Evolutionary conservation across 1,140 invertebrate genomes (phyloP).

Genomic region (Aphis gossypii): DNA sequence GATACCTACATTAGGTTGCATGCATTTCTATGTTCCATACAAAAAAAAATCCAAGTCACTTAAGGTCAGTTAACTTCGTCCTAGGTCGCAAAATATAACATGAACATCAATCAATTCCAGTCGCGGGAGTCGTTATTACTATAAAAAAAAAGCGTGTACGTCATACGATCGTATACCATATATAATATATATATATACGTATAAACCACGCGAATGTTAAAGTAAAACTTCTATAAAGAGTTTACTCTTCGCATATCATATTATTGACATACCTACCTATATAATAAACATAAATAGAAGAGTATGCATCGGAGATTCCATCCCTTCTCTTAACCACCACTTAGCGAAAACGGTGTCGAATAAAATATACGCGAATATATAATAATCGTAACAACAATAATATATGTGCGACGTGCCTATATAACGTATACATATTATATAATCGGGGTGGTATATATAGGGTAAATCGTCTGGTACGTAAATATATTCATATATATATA

Average conservation of each 20-base stretch:
- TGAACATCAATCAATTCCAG: not conserved
- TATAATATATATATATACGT: not conserved
- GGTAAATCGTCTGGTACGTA: not conserved
- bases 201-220: not conserved
- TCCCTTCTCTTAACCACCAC: not conserved
- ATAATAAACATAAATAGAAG: not conserved
- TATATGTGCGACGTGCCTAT: not conserved
- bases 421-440: not conserved
- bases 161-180: not conserved
- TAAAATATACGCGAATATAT: not conserved
- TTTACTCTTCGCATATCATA: not conserved
- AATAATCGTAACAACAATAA: constrained; percentile 19
- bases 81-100: not conserved
- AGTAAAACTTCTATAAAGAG: not conserved
- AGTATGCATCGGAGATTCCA: not conserved
- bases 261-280: not conserved
- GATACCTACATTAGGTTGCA: too few species aligned
- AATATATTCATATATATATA: not conserved
- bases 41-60: not conserved
- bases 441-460: not conserved
- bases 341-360: not conserved
- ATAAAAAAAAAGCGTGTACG: not conserved
- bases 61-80: too few species aligned
- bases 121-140: not conserved
- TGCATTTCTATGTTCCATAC: too few species aligned